Conservation (phyloP, 1,140 invertebrate genomes). For the Lordiphosa collinella region DNA sequence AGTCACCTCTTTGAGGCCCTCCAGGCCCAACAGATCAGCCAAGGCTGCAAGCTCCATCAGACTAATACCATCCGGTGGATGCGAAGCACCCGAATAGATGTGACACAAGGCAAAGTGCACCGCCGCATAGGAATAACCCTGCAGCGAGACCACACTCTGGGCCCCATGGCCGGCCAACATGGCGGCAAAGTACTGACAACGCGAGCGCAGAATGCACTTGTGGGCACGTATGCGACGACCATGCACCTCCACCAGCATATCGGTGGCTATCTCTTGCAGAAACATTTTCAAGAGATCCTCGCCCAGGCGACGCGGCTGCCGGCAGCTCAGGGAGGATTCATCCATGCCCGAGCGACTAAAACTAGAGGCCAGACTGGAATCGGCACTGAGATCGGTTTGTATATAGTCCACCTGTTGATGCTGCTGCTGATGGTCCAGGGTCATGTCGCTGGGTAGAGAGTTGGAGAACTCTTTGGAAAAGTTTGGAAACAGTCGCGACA, state of each 20-base stretch:
- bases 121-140: constrained; percentile 90
- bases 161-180: constrained; percentile 91
- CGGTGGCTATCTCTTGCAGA: constrained; percentile 91
- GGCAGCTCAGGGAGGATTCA: constrained; percentile 79
- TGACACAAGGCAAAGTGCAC: constrained; percentile 94
- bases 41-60: constrained; percentile 92
- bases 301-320: constrained; percentile 83
- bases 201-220: constrained; percentile 92
- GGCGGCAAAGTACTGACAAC: constrained; percentile 94
- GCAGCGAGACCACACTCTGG: constrained; percentile 89
- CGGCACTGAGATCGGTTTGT: constrained; percentile 70
- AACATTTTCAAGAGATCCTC: constrained; percentile 94
- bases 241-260: constrained; percentile 90
- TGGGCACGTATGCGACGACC: constrained; percentile 90
- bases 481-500: constrained; percentile 80
- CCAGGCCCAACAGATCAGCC: constrained; percentile 92
- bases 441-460: constrained; percentile 69
- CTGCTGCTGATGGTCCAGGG: constrained; percentile 47
- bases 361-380: constrained; percentile 76
- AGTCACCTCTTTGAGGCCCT: constrained; percentile 94
- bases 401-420: constrained; percentile 66
- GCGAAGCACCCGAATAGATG: constrained; percentile 93
- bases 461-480: constrained; percentile 79
- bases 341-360: constrained; percentile 79
- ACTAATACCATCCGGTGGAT: constrained; percentile 90